Percentiles rank a stretch among this genome's conserved stretches.
These are phyloP conservation scores for Gadus chalcogrammus DNA, from an alignment of 2,113 vertebrate genomes.

Conservation along the genomic window DNA sequence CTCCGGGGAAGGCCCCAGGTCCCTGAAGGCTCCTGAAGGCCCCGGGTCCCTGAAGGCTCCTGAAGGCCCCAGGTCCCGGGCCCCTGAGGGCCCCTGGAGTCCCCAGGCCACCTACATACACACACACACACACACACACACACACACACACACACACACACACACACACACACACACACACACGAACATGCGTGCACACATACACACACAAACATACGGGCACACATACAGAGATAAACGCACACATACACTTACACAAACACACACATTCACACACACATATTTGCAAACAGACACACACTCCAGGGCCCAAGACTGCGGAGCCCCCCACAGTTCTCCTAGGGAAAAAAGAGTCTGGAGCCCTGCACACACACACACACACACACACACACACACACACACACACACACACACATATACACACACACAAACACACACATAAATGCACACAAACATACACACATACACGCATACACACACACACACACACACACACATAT, in stretches of 20 bases:
- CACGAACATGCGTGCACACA: not conserved
- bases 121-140: not conserved
- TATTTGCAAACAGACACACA: no score
- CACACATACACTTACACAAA: not conserved
- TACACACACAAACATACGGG: not conserved
- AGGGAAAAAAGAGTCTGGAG: no score
- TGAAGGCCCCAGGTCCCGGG: not conserved
- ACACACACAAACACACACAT: not conserved
- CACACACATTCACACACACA: not conserved
- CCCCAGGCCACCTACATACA: not conserved
- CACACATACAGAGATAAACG: slow-evolving; percentile 8
- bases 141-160: not conserved
- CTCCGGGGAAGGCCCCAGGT: not conserved
- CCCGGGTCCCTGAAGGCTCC: not conserved
- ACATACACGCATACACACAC: not conserved
- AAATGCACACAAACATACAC: not conserved
- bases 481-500: not conserved
- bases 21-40: no score
- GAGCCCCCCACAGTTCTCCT: no score
- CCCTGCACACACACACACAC: not conserved
- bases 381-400: not conserved
- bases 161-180: slow-evolving; percentile 3
- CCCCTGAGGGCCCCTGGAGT: no score
- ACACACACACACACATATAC: not conserved
- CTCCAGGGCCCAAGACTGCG: no score